These are phyloP conservation scores for Sycon ciliatum DNA, from an alignment of 37 sponge, comb jelly and placozoan genomes.

Conservation along the genomic window DNA sequence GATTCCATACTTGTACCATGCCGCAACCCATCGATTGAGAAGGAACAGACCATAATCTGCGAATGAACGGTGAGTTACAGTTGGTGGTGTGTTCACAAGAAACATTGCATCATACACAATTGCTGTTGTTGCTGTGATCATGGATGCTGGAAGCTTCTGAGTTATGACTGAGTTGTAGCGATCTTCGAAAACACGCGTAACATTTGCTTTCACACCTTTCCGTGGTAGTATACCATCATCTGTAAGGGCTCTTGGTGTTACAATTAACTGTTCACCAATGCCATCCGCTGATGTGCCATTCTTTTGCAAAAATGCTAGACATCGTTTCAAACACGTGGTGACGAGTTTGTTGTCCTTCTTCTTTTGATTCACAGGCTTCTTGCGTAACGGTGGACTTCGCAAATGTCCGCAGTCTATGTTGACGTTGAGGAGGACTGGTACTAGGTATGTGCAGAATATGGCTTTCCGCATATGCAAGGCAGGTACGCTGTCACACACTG, in stretches of 20 bases:
- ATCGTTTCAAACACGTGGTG: not conserved
- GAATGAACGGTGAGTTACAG: not conserved
- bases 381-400: not conserved
- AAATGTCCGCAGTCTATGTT: conserved; percentile 1
- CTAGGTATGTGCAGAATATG: not conserved
- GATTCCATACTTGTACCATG: too few species aligned
- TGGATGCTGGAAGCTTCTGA: not conserved
- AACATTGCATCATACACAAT: conserved; percentile 33
- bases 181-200: not conserved
- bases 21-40: not conserved
- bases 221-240: too few species aligned
- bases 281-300: too few species aligned
- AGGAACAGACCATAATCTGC: conserved; percentile 20
- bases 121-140: not conserved
- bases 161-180: not conserved
- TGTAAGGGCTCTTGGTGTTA: too few species aligned
- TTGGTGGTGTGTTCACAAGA: conserved; percentile 30
- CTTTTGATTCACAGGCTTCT: conserved; percentile 20
- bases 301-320: too few species aligned
- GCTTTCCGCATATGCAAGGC: not conserved
- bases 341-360: too few species aligned
- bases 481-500: not conserved
- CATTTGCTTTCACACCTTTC: conserved; percentile 12
- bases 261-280: too few species aligned
- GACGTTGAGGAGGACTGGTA: not conserved